Conservation (phyloP, 2,797 vertebrate genomes). For the Onychomys torridus region DNA sequence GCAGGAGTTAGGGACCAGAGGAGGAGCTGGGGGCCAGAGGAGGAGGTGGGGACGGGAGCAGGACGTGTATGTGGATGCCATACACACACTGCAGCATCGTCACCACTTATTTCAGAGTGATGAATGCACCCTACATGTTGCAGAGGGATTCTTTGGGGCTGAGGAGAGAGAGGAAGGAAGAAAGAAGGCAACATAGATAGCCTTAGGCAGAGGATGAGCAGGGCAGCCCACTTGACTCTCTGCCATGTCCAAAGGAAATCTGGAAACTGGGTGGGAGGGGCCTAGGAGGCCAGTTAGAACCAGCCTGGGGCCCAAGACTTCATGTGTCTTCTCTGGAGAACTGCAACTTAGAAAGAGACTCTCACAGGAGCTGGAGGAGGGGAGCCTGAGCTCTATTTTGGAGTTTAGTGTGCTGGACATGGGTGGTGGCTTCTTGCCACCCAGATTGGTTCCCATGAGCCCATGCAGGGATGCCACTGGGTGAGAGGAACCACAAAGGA, state of each 20-base stretch:
- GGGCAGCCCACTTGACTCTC: background rate
- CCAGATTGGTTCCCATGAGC: background rate
- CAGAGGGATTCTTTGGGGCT: background rate
- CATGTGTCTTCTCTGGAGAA: background rate
- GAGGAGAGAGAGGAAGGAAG: background rate
- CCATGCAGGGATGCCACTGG: background rate
- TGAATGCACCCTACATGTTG: background rate
- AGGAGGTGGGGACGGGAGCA: background rate
- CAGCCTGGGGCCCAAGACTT: background rate
- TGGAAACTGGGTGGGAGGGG: background rate
- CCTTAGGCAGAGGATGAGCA: background rate
- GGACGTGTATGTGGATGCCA: background rate
- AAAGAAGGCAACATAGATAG: background rate
- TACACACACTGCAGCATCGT: fast-evolving
- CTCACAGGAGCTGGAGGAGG: background rate
- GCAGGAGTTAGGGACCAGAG: background rate
- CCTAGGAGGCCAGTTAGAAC: background rate
- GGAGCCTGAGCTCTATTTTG: background rate
- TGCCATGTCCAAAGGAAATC: background rate
- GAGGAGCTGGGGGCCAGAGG: too few relatives aligned
- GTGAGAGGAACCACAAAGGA: background rate
- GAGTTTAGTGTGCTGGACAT: fast-evolving
- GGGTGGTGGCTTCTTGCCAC: background rate
- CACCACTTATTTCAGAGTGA: background rate
- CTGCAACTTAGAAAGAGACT: background rate